phyloP scores from a whole-genome alignment of 2,113 vertebrate genomes.

The Alethe castanea region DNA sequence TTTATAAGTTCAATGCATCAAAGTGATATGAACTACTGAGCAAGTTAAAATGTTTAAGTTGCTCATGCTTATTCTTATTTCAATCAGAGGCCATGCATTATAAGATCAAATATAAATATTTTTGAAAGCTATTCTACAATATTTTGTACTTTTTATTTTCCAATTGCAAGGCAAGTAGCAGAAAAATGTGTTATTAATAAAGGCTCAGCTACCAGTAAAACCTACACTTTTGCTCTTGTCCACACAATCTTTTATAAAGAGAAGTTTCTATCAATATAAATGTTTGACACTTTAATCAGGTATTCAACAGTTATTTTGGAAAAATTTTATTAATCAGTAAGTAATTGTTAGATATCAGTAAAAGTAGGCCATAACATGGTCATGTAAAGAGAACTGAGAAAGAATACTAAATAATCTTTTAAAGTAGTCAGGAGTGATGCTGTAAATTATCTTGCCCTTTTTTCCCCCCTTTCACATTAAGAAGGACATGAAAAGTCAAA shows the following conservation, averaged over 20 bases:
- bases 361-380: neutral
- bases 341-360: neutral
- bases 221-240: neutral
- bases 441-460: neutral
- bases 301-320: neutral
- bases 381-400: neutral
- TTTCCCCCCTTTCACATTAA: neutral
- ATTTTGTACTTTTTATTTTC: neutral
- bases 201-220: neutral
- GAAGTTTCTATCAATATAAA: neutral
- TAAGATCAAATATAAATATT: neutral
- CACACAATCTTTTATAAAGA: neutral
- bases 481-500: neutral
- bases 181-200: neutral
- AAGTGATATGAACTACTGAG: neutral
- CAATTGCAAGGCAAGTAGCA: neutral
- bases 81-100: neutral
- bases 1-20: conserved; percentile 45
- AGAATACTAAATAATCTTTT: neutral
- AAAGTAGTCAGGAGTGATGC: neutral
- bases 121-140: neutral
- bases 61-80: neutral
- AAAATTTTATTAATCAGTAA: neutral
- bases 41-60: neutral
- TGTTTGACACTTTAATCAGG: neutral